These are phyloP conservation scores for Lithophane leautieri DNA, from an alignment of 2,888 invertebrate species.

Conservation along the genomic window DNA sequence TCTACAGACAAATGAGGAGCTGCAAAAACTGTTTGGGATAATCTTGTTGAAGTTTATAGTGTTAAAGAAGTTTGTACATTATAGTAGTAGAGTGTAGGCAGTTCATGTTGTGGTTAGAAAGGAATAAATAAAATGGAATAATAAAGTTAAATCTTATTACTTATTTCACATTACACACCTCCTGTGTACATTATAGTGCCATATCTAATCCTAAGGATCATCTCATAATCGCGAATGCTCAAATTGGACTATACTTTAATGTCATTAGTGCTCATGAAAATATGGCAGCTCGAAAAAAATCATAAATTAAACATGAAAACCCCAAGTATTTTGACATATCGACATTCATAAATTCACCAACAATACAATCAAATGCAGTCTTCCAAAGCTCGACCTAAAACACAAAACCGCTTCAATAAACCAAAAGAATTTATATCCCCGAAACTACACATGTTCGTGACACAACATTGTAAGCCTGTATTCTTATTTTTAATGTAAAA, in stretches of 20 bases:
- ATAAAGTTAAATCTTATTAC: too few relatives aligned
- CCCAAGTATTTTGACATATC: constrained; percentile 15
- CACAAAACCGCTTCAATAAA: constrained; percentile 60
- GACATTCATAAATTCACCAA: constrained; percentile 41
- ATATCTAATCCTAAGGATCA: not conserved
- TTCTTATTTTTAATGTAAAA: constrained; percentile 69
- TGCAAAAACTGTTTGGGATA: constrained; percentile 53
- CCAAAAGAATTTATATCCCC: constrained; percentile 63
- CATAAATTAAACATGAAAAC: constrained; percentile 5
- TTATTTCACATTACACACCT: too few relatives aligned
- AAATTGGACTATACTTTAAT: not conserved
- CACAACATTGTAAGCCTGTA: constrained; percentile 63
- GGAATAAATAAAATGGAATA: not conserved
- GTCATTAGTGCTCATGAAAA: not conserved
- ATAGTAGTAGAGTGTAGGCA: not conserved
- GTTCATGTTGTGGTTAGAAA: not conserved
- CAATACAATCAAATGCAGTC: constrained; percentile 56
- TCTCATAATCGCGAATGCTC: not conserved
- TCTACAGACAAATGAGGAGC: constrained; percentile 49
- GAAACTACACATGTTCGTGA: constrained; percentile 67
- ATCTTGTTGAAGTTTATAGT: constrained; percentile 44
- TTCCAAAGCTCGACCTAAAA: constrained; percentile 39
- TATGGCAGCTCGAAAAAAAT: constrained; percentile 1
- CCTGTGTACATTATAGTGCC: too few relatives aligned
- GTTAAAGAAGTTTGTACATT: constrained; percentile 16